A percentile compares a stretch with the other conserved stretches of the same genome.
These are phyloP conservation scores for Pelmatolapia mariae DNA, from an alignment of 2,113 vertebrate genomes.

Conservation along the genomic window DNA sequence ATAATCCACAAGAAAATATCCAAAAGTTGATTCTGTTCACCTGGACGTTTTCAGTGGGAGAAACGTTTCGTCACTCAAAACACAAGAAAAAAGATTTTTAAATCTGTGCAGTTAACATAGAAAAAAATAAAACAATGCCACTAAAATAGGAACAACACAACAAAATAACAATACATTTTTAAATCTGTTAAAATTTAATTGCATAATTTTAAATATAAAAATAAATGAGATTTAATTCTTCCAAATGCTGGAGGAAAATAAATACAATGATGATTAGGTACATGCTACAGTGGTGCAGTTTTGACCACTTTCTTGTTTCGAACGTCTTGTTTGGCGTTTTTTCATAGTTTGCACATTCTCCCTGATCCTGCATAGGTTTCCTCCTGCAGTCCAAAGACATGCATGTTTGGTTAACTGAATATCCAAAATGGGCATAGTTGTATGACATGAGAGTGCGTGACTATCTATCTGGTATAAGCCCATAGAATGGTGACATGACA, in stretches of 20 bases:
- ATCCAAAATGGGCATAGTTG: not conserved
- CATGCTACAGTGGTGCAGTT: not conserved
- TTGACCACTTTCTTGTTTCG: not conserved
- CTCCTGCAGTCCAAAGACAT: not conserved
- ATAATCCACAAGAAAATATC: not conserved
- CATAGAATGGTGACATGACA: not conserved
- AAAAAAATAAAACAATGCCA: not conserved
- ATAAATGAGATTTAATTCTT: not conserved
- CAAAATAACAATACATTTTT: not conserved
- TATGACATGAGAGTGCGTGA: not conserved
- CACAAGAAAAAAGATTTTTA: not conserved
- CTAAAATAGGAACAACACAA: not conserved
- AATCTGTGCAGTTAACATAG: not conserved
- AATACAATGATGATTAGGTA: not conserved
- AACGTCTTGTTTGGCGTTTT: accelerated
- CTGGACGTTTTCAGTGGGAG: not conserved
- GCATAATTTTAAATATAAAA: not conserved
- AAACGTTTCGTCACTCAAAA: not conserved
- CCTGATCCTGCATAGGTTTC: accelerated
- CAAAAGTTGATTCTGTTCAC: not conserved
- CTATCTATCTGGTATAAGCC: not conserved
- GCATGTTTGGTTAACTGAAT: not conserved
- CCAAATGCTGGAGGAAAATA: not conserved
- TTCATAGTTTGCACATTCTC: not conserved
- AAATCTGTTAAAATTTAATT: not conserved